Evolutionary conservation across 2,113 vertebrate species (phyloP).

Genomic region (Phodopus roborovskii): DNA sequence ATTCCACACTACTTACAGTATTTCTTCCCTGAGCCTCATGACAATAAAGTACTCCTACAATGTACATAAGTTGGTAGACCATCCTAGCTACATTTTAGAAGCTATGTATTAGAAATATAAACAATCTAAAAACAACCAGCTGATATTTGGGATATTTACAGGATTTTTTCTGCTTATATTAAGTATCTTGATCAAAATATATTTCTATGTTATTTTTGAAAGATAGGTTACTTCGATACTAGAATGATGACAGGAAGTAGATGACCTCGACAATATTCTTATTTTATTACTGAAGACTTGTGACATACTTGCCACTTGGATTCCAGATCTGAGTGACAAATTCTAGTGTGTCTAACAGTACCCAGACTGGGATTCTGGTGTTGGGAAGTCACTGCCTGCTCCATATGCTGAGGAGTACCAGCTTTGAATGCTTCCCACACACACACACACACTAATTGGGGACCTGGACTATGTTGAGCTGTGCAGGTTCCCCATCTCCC

Average conservation of each 20-base stretch:
- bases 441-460: constrained; percentile 79
- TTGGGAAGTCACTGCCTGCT: constrained; percentile 7
- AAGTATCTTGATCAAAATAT: not conserved
- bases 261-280: not conserved
- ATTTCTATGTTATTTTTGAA: not conserved
- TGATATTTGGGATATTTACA: not conserved
- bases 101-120: not conserved
- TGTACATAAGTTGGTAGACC: not conserved
- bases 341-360: constrained; percentile 6
- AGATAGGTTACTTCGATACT: not conserved
- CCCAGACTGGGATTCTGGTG: constrained; percentile 12
- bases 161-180: not conserved
- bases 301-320: not conserved
- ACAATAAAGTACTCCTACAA: not conserved
- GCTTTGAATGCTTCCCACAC: constrained; percentile 85
- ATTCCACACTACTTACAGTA: not conserved
- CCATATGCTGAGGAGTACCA: constrained; percentile 76
- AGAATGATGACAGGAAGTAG: constrained; percentile 9
- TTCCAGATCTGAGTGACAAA: not conserved
- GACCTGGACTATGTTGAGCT: constrained; percentile 76
- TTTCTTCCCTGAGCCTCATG: not conserved
- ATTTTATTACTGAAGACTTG: not conserved
- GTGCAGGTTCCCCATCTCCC: constrained; percentile 68
- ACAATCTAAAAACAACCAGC: not conserved
- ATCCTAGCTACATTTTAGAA: not conserved